A percentile compares a stretch with the other conserved stretches of the same genome.
Evolutionary conservation across 2,797 vertebrate genomes (phyloP).

Genomic region (Cirrhinus mrigala): DNA sequence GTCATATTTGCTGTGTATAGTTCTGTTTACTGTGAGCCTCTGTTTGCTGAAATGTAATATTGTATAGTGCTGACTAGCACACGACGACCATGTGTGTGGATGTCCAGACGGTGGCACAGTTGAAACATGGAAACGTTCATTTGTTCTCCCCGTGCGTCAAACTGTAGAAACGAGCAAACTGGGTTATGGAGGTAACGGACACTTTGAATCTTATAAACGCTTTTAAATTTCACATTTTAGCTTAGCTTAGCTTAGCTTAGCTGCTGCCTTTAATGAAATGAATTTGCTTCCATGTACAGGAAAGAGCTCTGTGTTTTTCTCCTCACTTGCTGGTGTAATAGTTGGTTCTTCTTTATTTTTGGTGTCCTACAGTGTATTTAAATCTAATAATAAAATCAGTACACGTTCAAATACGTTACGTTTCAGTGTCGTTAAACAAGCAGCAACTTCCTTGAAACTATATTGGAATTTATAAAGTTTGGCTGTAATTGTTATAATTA

Average conservation of each 20-base stretch:
- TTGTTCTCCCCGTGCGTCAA: neutral
- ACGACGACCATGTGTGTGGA: neutral
- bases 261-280: constrained; percentile 47
- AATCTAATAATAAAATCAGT: constrained; percentile 2
- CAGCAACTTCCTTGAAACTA: neutral
- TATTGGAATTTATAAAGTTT: neutral
- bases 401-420: neutral
- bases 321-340: constrained; percentile 40
- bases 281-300: constrained; percentile 58
- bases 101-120: neutral
- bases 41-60: constrained; percentile 31
- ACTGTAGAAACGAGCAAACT: constrained; percentile 18
- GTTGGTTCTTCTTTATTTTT: constrained; percentile 22
- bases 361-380: constrained; percentile 21
- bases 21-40: constrained; percentile 19
- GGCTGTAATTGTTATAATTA: neutral
- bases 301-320: constrained; percentile 52
- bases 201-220: constrained; percentile 31
- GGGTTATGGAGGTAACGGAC: constrained; percentile 7
- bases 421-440: neutral
- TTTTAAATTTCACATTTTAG: constrained; percentile 40
- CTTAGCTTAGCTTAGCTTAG: constrained; percentile 42
- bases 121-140: neutral
- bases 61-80: constrained; percentile 14
- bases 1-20: constrained; percentile 1